phyloP scores from a whole-genome alignment of 2,113 vertebrate genomes.

The Rhabdornis inornatus region DNA sequence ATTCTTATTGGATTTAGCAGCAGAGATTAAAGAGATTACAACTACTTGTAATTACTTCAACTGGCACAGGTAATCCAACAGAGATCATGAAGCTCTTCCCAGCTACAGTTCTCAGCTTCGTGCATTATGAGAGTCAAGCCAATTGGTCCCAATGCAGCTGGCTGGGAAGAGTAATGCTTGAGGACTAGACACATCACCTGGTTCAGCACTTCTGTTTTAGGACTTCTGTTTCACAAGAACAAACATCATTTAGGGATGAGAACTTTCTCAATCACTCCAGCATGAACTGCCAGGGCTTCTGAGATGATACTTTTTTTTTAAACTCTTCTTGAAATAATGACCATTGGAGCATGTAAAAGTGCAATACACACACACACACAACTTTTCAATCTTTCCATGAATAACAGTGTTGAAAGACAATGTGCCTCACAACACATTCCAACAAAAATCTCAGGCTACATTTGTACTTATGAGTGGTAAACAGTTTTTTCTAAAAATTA shows the following conservation, averaged over 20 bases:
- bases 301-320: not conserved
- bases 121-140: not conserved
- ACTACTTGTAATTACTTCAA: not conserved
- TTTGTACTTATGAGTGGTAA: slow-evolving; percentile 27
- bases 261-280: not conserved
- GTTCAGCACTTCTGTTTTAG: not conserved
- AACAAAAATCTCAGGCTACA: slow-evolving; percentile 30
- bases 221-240: not conserved
- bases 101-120: not conserved
- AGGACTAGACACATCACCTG: not conserved
- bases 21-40: not conserved
- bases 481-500: slow-evolving; percentile 11
- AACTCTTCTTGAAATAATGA: not conserved
- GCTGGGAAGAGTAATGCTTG: not conserved
- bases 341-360: not conserved
- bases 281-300: not conserved
- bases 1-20: not conserved
- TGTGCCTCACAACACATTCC: slow-evolving; percentile 4
- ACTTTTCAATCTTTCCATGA: slow-evolving; percentile 34
- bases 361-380: not conserved
- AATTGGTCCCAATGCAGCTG: not conserved
- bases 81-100: not conserved
- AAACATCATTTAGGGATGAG: not conserved
- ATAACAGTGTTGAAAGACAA: slow-evolving; percentile 38
- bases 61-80: not conserved